Evolutionary conservation across 1,140 invertebrate species (phyloP), one percentile per base, ranked within the genome.

Genomic region (Aporrectodea caliginosa): DNA sequence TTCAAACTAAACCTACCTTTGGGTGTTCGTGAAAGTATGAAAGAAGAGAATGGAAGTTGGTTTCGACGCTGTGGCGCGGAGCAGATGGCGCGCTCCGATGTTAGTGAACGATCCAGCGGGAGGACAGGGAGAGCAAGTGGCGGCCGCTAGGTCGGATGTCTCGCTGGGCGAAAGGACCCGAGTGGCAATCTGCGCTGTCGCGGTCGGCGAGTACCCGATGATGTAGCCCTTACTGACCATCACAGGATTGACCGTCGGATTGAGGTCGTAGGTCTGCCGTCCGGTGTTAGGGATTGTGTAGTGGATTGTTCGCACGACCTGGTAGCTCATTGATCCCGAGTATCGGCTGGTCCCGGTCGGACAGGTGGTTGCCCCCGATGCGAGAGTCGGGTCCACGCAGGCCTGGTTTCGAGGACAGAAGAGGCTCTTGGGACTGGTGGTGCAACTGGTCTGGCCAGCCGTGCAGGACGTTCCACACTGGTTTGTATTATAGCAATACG

Each of bases 1-100:
- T n/a, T n/a, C n/a, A n/a, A n/a, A n/a, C n/a, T n/a, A n/a, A n/a
- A n/a, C n/a, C n/a, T n/a, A n/a, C n/a, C n/a, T n/a, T n/a, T n/a
- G n/a, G n/a, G n/a, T n/a, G n/a, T n/a, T 30, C 16, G 33, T 43
- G 75, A 35, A 76, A 31, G 75, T 76, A 43, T 76, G 75, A n/a
- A 76, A 76, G 35, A 76, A 58, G 0, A 35, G 30, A 27, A 76
- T 30, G 0, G 34, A 0, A 0, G 75, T 30, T 27, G 33, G 33
- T n/a, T 29, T 76, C 6, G 29, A n/a, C 29, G 75, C 75, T n/a
- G 43, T 35, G 6, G 33, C 75, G n/a, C 75, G 34, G 2, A 76
- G 0, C 75, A 76, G 29, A 35, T 76, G 75, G 2, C 75, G 33
- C 27, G 30, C 30, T 1, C n/a, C 16, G 14, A 35, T 29, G n/a